Conservation (phyloP, 2,888 invertebrate genomes). For the Campaea margaritaria region DNA sequence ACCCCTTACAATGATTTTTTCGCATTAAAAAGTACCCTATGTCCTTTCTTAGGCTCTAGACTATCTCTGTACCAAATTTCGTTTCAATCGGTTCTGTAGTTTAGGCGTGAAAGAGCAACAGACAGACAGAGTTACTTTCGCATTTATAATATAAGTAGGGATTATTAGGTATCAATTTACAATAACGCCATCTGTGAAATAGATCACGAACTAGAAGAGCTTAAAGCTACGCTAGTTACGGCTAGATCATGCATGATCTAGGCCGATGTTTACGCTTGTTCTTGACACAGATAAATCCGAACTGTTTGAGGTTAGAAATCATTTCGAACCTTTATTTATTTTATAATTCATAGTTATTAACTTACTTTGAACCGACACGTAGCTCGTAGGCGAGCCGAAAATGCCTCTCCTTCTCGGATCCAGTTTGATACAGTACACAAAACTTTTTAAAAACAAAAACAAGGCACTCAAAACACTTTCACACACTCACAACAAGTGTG, state of each 20-base stretch:
- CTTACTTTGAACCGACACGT: slow-evolving; percentile 53
- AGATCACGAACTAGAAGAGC: slow-evolving; percentile 42
- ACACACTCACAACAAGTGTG: slow-evolving; percentile 37
- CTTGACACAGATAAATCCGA: slow-evolving; percentile 46
- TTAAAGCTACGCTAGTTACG: slow-evolving; percentile 2
- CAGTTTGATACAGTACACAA: slow-evolving; percentile 54
- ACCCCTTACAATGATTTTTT: no score
- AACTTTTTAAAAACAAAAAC: slow-evolving; percentile 36
- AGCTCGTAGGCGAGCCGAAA: slow-evolving; percentile 56
- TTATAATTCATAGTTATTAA: slow-evolving; percentile 16
- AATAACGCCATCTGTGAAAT: slow-evolving; percentile 60
- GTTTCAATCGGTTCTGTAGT: no score
- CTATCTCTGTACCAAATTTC: no score
- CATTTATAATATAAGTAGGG: no score
- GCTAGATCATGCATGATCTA: slow-evolving; percentile 30
- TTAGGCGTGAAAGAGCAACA: no score
- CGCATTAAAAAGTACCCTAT: no score
- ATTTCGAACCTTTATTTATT: background rate
- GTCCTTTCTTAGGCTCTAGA: no score
- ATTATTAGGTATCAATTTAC: no score
- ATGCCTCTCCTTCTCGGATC: slow-evolving; percentile 67
- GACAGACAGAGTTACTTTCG: no score
- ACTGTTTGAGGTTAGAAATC: slow-evolving; percentile 51
- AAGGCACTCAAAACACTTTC: slow-evolving; percentile 42
- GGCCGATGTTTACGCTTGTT: slow-evolving; percentile 46